Evolutionary conservation across 2,888 invertebrate genomes (phyloP).

Genomic region (Cylindroiulus punctatus): DNA sequence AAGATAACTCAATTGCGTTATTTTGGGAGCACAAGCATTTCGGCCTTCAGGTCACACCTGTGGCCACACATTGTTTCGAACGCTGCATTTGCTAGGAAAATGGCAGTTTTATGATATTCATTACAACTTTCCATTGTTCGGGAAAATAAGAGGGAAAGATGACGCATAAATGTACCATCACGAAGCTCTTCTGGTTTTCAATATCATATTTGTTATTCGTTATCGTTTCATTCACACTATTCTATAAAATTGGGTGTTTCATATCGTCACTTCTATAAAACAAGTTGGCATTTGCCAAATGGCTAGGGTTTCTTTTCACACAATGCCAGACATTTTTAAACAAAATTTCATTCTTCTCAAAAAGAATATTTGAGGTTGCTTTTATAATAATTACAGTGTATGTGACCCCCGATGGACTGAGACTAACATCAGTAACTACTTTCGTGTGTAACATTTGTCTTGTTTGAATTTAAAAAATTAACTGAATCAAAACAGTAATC

Average conservation of each 20-base stretch:
- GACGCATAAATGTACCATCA: background rate
- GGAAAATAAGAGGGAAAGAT: background rate
- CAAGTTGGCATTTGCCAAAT: too few relatives aligned
- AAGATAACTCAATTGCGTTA: background rate
- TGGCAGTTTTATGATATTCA: slow-evolving; percentile 16
- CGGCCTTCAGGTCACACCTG: slow-evolving; percentile 17
- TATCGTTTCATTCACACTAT: background rate
- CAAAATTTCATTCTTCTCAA: too few relatives aligned
- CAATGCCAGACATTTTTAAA: too few relatives aligned
- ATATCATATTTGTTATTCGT: background rate
- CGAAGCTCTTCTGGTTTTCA: background rate
- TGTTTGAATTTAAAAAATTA: too few relatives aligned
- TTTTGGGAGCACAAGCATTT: background rate
- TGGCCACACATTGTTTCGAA: background rate
- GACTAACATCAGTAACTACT: too few relatives aligned
- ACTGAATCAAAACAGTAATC: too few relatives aligned
- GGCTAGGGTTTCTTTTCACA: too few relatives aligned
- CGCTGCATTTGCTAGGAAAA: background rate
- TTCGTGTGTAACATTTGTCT: too few relatives aligned
- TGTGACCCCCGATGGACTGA: too few relatives aligned
- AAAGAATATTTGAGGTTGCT: too few relatives aligned
- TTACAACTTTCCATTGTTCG: slow-evolving; percentile 8
- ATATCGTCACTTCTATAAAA: background rate
- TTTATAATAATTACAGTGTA: too few relatives aligned
- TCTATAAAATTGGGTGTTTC: background rate